These are phyloP conservation scores for Sylvilagus floridanus DNA, from an alignment of 2,797 vertebrate genomes.

Conservation along the genomic window DNA sequence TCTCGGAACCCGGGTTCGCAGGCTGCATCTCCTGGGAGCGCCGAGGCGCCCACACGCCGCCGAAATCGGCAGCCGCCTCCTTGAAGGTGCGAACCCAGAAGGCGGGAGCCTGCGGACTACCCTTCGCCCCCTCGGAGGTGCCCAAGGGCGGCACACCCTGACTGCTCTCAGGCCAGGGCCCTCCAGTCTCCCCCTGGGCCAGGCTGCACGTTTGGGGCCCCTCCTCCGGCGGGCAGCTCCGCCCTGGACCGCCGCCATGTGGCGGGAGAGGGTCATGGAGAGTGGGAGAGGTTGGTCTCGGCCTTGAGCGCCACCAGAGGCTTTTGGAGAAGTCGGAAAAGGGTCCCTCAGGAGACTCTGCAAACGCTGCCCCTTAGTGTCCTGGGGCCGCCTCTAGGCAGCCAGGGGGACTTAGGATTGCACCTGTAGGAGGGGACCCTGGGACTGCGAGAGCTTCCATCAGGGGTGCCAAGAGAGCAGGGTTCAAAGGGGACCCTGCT, in stretches of 20 bases:
- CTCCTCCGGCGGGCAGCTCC: neutral
- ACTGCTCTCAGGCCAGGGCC: neutral
- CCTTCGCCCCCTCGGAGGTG: neutral
- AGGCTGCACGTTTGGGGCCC: neutral
- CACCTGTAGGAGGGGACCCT: neutral
- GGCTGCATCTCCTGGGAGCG: neutral
- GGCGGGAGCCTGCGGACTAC: slow-evolving; percentile 33
- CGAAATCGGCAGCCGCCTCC: slow-evolving; percentile 71
- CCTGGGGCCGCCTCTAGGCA: neutral
- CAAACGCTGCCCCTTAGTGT: neutral
- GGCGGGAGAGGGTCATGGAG: neutral
- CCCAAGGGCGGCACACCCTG: neutral
- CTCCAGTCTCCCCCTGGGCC: neutral
- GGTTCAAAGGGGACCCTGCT: neutral
- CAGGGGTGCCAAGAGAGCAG: neutral
- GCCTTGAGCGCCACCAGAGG: neutral
- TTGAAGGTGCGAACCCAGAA: slow-evolving; percentile 65
- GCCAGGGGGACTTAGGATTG: neutral
- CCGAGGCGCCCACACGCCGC: slow-evolving; percentile 17
- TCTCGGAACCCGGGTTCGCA: neutral
- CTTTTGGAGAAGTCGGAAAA: neutral
- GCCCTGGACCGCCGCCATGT: neutral
- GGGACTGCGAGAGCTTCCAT: neutral
- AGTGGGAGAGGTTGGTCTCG: neutral
- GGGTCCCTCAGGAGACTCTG: neutral